These are phyloP conservation scores for Spodoptera litura DNA, from an alignment of 1,140 invertebrate genomes.

Conservation along the genomic window DNA sequence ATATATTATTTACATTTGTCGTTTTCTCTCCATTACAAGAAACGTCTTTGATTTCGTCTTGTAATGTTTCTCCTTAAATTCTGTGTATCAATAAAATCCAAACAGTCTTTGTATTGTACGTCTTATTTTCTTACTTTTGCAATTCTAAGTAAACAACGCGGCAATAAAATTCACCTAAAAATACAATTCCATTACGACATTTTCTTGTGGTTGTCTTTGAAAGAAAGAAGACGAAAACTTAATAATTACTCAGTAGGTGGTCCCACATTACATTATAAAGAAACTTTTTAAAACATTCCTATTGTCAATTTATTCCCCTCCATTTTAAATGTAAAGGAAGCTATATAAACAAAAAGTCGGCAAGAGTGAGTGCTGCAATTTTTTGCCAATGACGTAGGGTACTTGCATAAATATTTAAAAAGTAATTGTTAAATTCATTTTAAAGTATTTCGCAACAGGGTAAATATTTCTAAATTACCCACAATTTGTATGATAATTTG, in stretches of 20 bases:
- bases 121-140: no score
- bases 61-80: no score
- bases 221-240: constrained; percentile 9
- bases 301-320: constrained; percentile 33
- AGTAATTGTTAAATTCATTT: no score
- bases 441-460: no score
- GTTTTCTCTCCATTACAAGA: no score
- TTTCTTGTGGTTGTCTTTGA: background rate
- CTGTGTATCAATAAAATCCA: no score
- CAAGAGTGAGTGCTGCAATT: background rate
- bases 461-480: no score
- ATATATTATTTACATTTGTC: no score
- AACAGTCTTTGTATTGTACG: no score
- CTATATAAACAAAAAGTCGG: constrained; percentile 20
- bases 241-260: constrained; percentile 25
- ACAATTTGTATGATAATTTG: no score
- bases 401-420: background rate
- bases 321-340: constrained; percentile 38
- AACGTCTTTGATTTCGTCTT: no score
- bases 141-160: no score
- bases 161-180: constrained; percentile 8
- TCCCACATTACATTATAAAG: constrained; percentile 9
- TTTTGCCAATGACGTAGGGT: background rate
- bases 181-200: constrained; percentile 1
- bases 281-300: constrained; percentile 36